A percentile compares a stretch with the other conserved stretches of the same genome.
These are phyloP conservation scores for Beroe ovata DNA, from an alignment of 37 sponge, comb jelly and placozoan genomes.

Conservation along the genomic window DNA sequence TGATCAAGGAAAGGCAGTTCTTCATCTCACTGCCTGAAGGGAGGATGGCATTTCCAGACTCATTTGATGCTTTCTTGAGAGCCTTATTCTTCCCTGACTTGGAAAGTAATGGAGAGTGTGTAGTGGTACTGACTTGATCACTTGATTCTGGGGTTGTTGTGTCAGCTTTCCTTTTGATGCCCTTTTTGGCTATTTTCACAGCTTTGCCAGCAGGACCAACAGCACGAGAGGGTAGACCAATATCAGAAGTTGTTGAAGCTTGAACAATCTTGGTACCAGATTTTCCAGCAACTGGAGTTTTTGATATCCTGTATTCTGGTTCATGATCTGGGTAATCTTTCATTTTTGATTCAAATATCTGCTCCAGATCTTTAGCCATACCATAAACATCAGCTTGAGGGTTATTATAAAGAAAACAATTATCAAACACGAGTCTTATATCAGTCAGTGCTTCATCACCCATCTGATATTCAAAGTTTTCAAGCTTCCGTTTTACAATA, in stretches of 20 bases:
- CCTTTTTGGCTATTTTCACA: constrained; percentile 47
- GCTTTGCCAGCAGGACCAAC: neutral
- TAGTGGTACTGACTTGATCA: constrained; percentile 62
- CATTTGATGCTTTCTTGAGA: neutral
- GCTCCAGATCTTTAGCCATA: constrained; percentile 53
- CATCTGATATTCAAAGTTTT: constrained; percentile 76
- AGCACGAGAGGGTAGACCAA: neutral
- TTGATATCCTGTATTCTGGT: constrained; percentile 32
- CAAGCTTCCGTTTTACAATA: constrained; percentile 86
- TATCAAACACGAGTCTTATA: constrained; percentile 82
- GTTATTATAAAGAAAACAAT: constrained; percentile 93
- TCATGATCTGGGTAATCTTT: constrained; percentile 64
- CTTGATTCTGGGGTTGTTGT: constrained; percentile 78
- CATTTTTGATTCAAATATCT: constrained; percentile 44
- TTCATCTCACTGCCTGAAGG: constrained; percentile 5
- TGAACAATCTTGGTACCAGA: constrained; percentile 37
- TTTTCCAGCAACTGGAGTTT: constrained; percentile 2
- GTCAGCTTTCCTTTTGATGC: constrained; percentile 90
- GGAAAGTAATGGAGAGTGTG: constrained; percentile 46
- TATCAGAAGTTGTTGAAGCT: constrained; percentile 28
- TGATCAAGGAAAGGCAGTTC: constrained; percentile 2
- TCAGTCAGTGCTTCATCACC: constrained; percentile 87
- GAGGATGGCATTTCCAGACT: neutral
- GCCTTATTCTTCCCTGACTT: constrained; percentile 57
- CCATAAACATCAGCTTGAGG: constrained; percentile 76